Percentiles rank a stretch among this genome's conserved stretches.
Conservation (phyloP, 2,113 vertebrate species). For the Vidua macroura region DNA sequence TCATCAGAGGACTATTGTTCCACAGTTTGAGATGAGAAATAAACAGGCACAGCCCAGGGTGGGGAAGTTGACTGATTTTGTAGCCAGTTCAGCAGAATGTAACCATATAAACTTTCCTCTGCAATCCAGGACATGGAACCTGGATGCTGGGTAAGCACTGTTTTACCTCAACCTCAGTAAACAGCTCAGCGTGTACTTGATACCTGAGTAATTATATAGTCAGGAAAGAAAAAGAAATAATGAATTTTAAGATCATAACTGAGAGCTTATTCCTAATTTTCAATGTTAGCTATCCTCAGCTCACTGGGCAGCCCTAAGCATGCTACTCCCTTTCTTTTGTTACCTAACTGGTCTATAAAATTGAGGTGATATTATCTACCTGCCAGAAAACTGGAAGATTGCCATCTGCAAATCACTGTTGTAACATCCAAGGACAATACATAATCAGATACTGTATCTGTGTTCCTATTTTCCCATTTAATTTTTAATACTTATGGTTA, state of each 20-base stretch:
- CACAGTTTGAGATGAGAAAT: neutral
- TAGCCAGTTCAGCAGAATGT: neutral
- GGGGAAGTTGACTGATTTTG: neutral
- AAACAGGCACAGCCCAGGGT: neutral
- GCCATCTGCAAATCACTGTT: neutral
- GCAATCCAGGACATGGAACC: neutral
- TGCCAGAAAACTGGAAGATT: neutral
- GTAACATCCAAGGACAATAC: neutral
- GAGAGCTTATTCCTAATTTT: neutral
- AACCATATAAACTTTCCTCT: neutral
- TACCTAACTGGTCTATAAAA: neutral
- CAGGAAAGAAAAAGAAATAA: neutral
- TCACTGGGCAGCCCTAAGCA: neutral
- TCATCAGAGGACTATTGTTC: slow-evolving; percentile 9
- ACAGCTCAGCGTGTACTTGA: neutral
- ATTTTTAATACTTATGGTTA: neutral
- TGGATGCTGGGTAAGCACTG: neutral
- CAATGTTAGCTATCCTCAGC: neutral
- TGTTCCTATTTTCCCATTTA: neutral
- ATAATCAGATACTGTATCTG: neutral
- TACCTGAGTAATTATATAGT: neutral
- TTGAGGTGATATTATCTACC: neutral
- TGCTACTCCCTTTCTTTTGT: neutral
- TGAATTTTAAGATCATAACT: neutral
- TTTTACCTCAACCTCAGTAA: neutral